Evolutionary conservation across 1,140 invertebrate species (phyloP).

Genomic region (Antheraea mylitta): DNA sequence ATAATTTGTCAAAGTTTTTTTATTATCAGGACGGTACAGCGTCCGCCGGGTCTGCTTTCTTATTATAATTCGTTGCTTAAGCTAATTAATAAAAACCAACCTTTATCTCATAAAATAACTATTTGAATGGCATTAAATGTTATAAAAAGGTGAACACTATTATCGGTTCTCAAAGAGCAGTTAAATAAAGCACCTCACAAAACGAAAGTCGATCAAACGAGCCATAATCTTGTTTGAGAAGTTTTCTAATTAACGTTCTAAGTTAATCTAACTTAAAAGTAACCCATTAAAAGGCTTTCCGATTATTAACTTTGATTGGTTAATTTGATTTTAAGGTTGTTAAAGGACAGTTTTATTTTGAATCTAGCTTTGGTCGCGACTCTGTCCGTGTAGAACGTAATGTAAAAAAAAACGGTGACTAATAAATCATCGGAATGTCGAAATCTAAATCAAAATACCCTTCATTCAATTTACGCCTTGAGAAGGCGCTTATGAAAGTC

Average conservation of each 20-base stretch:
- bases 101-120: too few species aligned
- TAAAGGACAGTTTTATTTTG: neutral
- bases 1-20: too few species aligned
- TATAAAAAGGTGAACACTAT: neutral
- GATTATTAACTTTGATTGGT: neutral
- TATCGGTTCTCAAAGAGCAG: neutral
- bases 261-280: neutral
- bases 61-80: too few species aligned
- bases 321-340: neutral
- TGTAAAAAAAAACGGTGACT: too few species aligned
- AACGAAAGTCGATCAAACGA: neutral
- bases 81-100: too few species aligned
- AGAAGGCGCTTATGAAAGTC: too few species aligned
- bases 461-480: too few species aligned
- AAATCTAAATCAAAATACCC: too few species aligned
- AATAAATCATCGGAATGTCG: too few species aligned
- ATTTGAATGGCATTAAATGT: neutral
- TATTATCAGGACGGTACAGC: too few species aligned
- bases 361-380: neutral
- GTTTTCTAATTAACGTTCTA: slow-evolving; percentile 1
- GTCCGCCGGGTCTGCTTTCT: too few species aligned
- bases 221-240: slow-evolving; percentile 1
- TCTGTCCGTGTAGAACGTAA: too few species aligned
- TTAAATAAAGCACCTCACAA: neutral
- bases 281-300: neutral